Base-by-base conservation (phyloP, 1,140 invertebrate genomes). In the Aphidius ervi region DNA sequence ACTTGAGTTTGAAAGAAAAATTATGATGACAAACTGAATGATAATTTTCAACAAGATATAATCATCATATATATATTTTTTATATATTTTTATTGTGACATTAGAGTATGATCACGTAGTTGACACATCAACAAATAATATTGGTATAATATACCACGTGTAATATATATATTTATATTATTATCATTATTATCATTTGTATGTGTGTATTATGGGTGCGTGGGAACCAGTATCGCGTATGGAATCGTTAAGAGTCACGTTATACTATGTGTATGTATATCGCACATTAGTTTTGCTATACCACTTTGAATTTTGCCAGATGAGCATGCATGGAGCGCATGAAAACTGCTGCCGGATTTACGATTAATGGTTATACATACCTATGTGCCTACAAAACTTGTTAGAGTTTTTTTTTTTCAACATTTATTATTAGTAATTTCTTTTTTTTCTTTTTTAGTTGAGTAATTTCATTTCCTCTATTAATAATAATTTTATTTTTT, bases 81-180 rank as follows among this genome's bases (percentile, higher is more conserved):
- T 54, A 52, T 41, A 16, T 54, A 40, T 39, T 54, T 41, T 39
- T 16, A 40, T 31, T 54, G 39, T 16, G 16, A 39, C 40, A 70
- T 68, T 70, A 66, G 61, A 72, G 67, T 74, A 72, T 74, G 69
- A 69, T 72, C 69, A 72, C 70, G 69, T 69, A 63, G 53, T 59
- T 68, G 65, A 64, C 59, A 64, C 63, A 47, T 60, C 63, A 61
- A 48, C 9, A 10, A 43, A 43, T 40, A 41, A 54, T 54, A 54
- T 54, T 9, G 40, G 52, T 10, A 63, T 59, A 50, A 63, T 63
- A 60, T 63, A 54, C 47, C 56, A 42, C 56, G 61, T 56, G 47
- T 39, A 52, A 10, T 49, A 46, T 48, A 50, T 57, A 52, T 45
- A 50, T 53, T 53, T 50, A 46, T 56, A 16, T 40, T 59, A 42